Conservation (phyloP, 1,140 invertebrate genomes). For the Drosophila ogumai region DNA sequence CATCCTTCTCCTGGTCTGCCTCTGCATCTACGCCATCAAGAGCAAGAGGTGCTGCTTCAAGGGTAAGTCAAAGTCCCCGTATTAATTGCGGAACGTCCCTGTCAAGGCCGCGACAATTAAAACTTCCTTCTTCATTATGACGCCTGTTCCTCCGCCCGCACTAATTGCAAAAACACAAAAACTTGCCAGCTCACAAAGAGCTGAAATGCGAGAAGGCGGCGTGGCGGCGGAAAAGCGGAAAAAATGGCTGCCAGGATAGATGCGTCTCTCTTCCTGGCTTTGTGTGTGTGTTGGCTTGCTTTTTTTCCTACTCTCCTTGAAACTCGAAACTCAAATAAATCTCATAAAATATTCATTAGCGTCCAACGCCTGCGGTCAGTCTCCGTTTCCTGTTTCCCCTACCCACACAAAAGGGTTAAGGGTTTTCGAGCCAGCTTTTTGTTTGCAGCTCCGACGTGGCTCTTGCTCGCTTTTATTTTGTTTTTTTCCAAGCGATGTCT, state of each 20-base stretch:
- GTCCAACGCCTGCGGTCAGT: constrained; percentile 75
- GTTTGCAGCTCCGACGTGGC: constrained; percentile 29
- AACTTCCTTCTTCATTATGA: constrained; percentile 73
- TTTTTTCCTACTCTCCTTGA: constrained; percentile 52
- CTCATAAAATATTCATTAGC: constrained; percentile 83
- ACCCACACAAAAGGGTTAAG: constrained; percentile 73
- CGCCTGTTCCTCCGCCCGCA: constrained; percentile 39
- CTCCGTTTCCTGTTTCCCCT: constrained; percentile 36
- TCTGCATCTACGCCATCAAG: constrained; percentile 87
- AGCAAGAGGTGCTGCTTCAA: constrained; percentile 89
- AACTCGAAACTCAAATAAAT: constrained; percentile 81
- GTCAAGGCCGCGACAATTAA: constrained; percentile 78
- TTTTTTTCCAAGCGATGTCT: neutral
- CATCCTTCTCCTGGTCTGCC: constrained; percentile 86
- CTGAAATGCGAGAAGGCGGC: constrained; percentile 38
- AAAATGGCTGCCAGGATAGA: constrained; percentile 51
- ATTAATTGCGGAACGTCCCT: constrained; percentile 64
- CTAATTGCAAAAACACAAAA: constrained; percentile 80
- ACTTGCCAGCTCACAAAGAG: constrained; percentile 60
- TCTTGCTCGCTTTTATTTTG: constrained; percentile 7
- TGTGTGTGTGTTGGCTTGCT: constrained; percentile 31
- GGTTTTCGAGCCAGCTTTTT: constrained; percentile 51
- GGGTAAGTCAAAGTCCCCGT: constrained; percentile 86
- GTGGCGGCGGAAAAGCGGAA: constrained; percentile 16
- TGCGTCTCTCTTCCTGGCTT: constrained; percentile 37